Base-by-base conservation (phyloP, 2,113 vertebrate species). In the Oncorhynchus masou region DNA sequence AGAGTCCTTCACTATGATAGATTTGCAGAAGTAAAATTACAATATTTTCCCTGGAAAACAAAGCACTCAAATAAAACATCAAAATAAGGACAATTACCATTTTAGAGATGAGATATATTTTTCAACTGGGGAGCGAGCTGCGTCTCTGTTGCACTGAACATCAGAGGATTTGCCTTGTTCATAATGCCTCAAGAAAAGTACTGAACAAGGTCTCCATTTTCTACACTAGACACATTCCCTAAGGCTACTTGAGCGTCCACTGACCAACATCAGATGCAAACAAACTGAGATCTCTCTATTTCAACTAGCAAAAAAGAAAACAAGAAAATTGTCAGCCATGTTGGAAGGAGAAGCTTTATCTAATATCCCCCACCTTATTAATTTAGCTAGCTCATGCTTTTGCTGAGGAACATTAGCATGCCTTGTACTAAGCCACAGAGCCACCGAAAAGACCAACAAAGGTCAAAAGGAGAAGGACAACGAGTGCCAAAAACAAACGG, bases 261-360 rank as follows among this genome's bases (percentile, higher is more conserved):
- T 76, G 57, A 74, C 62, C 29, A 45, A 34, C 39, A 69, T 1
- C n/a, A 20, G 48, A 22, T 24, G 25, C 49, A 81, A 75, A 79
- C 86, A 60, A 7, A 60, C 48, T 2, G 27, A 74, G 29, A 39
- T 78, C 69, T 85, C 66, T 88, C 34, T 65, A 27, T 78, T 81
- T 81, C 88, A 92, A 90, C 85, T 87, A 88, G 74, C 79, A 6
- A 12, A 12, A 24, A 27, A 71, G 31, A 77, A 39, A 77, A 77
- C 48, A 74, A 75, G 70, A 27, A 75, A 94, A 95, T 90, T 27
- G 94, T 95, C 96, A 96, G 96, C 96, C 96, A 95, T 96, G 95
- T 95, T 96, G 93, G 94, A 92, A 90, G 93, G 94, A 92, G 90
- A 92, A 94, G 93, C 93, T 93, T 93, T 92, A 92, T 89, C 90